A percentile compares a stretch with the other conserved stretches of the same genome.
phyloP scores from a whole-genome alignment of 2,888 invertebrate genomes.

The Cylloceria caligata region DNA sequence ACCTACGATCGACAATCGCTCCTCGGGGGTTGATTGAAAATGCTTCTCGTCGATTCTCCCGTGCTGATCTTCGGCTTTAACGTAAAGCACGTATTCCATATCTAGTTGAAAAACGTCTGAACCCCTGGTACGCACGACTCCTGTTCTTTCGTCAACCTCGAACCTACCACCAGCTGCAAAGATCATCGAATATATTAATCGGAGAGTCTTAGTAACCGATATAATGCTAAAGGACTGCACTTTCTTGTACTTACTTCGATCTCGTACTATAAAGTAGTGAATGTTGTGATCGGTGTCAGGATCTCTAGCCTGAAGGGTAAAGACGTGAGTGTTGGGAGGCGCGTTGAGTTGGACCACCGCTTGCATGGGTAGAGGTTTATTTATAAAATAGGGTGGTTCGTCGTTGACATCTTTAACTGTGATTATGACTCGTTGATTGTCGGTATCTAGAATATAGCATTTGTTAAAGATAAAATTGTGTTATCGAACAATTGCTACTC shows the following conservation, averaged over 20 bases:
- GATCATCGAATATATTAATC: neutral
- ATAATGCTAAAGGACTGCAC: neutral
- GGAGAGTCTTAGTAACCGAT: no score
- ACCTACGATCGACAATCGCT: slow-evolving; percentile 97
- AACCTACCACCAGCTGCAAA: slow-evolving; percentile 88
- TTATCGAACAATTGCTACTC: neutral
- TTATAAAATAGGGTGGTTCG: slow-evolving; percentile 98
- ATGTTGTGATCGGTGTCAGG: slow-evolving; percentile 98
- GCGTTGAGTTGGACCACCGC: slow-evolving; percentile 98
- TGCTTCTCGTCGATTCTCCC: slow-evolving; percentile 95
- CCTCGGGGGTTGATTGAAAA: slow-evolving; percentile 96
- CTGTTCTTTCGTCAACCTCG: slow-evolving; percentile 96
- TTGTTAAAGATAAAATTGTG: neutral
- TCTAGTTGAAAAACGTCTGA: slow-evolving; percentile 97
- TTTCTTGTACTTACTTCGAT: slow-evolving; percentile 87
- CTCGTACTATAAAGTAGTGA: slow-evolving; percentile 97
- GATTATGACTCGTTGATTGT: slow-evolving; percentile 97
- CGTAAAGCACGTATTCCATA: slow-evolving; percentile 98
- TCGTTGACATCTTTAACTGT: slow-evolving; percentile 98
- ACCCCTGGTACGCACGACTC: slow-evolving; percentile 96
- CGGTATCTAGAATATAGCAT: slow-evolving; percentile 90
- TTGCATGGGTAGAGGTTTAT: slow-evolving; percentile 98
- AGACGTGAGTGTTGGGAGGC: slow-evolving; percentile 97
- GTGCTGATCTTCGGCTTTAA: slow-evolving; percentile 98
- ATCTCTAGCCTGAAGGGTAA: slow-evolving; percentile 98